Evolutionary conservation across 2,113 vertebrate species (phyloP).

Genomic region (Azemiops feae): DNA sequence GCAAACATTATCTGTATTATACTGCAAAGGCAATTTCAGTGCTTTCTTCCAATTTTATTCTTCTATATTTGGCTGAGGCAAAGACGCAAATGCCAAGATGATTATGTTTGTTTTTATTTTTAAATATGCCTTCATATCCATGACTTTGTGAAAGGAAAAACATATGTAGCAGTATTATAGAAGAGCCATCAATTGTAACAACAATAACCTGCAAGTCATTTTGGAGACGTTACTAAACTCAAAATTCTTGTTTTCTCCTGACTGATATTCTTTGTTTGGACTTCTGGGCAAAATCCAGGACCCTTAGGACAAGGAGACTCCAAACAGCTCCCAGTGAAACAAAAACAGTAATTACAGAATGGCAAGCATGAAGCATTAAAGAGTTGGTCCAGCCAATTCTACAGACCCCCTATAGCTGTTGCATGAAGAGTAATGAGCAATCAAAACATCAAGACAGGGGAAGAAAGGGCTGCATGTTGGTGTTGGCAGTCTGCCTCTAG

Average conservation of each 20-base stretch:
- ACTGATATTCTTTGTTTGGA: neutral
- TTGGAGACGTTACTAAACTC: neutral
- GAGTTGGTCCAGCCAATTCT: neutral
- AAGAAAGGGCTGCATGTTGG: neutral
- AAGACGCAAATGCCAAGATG: neutral
- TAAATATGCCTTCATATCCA: conserved; percentile 29
- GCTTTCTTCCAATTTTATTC: neutral
- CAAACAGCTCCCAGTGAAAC: neutral
- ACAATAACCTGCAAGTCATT: conserved; percentile 26
- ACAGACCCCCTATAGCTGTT: neutral
- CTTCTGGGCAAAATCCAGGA: neutral
- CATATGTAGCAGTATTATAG: neutral
- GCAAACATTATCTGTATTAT: neutral
- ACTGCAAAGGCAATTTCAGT: conserved; percentile 7
- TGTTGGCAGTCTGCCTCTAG: neutral
- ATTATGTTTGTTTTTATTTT: conserved; percentile 27
- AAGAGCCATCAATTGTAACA: conserved; percentile 9
- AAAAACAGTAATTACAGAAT: neutral
- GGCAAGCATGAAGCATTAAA: neutral
- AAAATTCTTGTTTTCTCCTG: neutral
- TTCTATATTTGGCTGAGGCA: conserved; percentile 24
- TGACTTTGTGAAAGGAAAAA: conserved; percentile 35
- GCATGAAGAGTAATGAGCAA: neutral
- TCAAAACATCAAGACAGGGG: neutral
- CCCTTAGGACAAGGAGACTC: neutral